These are phyloP conservation scores for Petrolisthes manimaculis DNA, from an alignment of 2,888 invertebrate genomes.

Conservation along the genomic window DNA sequence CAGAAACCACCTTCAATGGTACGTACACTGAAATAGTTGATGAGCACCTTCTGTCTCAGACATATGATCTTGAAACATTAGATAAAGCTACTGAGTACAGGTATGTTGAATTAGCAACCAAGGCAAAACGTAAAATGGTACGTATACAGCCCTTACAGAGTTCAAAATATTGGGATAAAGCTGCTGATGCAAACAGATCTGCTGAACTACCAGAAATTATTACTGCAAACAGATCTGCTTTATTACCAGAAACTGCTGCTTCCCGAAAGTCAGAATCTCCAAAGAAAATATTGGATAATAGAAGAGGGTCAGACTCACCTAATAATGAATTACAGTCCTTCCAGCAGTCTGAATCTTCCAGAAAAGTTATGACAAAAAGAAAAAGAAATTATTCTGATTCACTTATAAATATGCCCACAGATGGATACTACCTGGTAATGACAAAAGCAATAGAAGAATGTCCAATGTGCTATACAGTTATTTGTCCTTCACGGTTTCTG, in stretches of 20 bases:
- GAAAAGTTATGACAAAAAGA: not conserved
- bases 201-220: too few relatives aligned
- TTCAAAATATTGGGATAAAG: too few relatives aligned
- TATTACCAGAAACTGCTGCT: too few relatives aligned
- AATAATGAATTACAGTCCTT: too few relatives aligned
- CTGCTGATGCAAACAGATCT: too few relatives aligned
- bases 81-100: not conserved
- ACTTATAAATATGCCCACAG: not conserved
- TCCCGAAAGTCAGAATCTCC: too few relatives aligned
- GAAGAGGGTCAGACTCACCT: too few relatives aligned
- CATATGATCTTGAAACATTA: not conserved
- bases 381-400: not conserved
- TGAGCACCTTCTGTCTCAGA: not conserved
- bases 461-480: conserved; percentile 7
- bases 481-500: not conserved
- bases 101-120: not conserved
- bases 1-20: not conserved
- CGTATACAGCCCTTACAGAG: too few relatives aligned
- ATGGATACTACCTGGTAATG: not conserved
- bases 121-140: not conserved
- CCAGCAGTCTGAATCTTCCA: too few relatives aligned
- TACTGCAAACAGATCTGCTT: too few relatives aligned
- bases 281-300: too few relatives aligned
- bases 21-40: too few relatives aligned
- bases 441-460: conserved; percentile 5